These are phyloP conservation scores for Chaunax sp. DNA, from an alignment of 2,797 vertebrate genomes.

Conservation along the genomic window DNA sequence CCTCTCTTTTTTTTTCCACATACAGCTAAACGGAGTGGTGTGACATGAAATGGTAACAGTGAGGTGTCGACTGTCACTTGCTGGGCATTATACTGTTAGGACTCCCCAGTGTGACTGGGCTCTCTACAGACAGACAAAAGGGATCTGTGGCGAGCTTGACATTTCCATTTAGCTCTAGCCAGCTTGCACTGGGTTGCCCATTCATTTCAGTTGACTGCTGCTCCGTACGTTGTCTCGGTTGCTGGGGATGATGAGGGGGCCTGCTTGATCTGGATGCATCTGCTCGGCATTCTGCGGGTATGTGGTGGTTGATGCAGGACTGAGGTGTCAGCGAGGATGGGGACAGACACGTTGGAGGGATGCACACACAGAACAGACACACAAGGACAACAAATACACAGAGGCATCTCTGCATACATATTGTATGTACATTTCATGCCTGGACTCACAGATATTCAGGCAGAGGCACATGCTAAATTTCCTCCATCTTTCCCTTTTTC, in stretches of 20 bases:
- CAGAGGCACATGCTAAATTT: neutral
- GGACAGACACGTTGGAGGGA: slow-evolving; percentile 20
- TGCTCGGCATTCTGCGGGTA: slow-evolving; percentile 53
- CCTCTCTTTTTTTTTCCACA: slow-evolving; percentile 12
- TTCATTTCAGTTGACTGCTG: slow-evolving; percentile 77
- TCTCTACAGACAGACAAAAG: slow-evolving; percentile 77
- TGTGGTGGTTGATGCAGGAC: slow-evolving; percentile 30
- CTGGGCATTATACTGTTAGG: slow-evolving; percentile 60
- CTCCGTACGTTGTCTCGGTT: slow-evolving; percentile 60
- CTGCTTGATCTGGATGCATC: slow-evolving; percentile 24
- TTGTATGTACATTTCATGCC: slow-evolving; percentile 6
- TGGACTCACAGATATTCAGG: slow-evolving; percentile 15
- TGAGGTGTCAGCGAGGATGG: slow-evolving; percentile 14
- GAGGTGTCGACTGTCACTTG: slow-evolving; percentile 60
- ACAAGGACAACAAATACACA: slow-evolving; percentile 4
- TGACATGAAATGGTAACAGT: slow-evolving; percentile 54
- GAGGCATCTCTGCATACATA: neutral
- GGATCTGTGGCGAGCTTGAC: slow-evolving; percentile 71
- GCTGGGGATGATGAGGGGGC: neutral
- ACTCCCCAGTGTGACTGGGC: slow-evolving; percentile 56
- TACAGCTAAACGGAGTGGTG: slow-evolving; percentile 37
- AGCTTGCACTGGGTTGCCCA: slow-evolving; percentile 52
- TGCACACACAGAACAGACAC: slow-evolving; percentile 1
- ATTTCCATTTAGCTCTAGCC: slow-evolving; percentile 80
- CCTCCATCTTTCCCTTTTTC: slow-evolving; percentile 7